These are phyloP conservation scores for Drosophila melanogaster DNA, from an alignment of 1,140 invertebrate species.

Conservation along the genomic window Release_6_plus_ISO1_MT NT_033777.3:10385501-10386000, in stretches of 20 bases:
- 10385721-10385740: slow-evolving; percentile 25
- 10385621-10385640: neutral
- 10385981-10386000: slow-evolving; percentile 57
- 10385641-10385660: slow-evolving; percentile 19
- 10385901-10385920: slow-evolving; percentile 3
- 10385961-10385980: slow-evolving; percentile 62
- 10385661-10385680: slow-evolving; percentile 8
- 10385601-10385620: slow-evolving; percentile 3
- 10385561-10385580: slow-evolving; percentile 5
- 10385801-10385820: slow-evolving; percentile 57
- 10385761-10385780: slow-evolving; percentile 8
- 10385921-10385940: slow-evolving; percentile 61
- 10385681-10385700: slow-evolving; percentile 16
- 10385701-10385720: slow-evolving; percentile 34
- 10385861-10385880: slow-evolving; percentile 31
- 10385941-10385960: slow-evolving; percentile 67
- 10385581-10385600: slow-evolving; percentile 5
- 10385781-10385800: slow-evolving; percentile 24
- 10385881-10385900: slow-evolving; percentile 6
- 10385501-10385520: neutral
- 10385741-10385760: slow-evolving; percentile 15
- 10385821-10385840: slow-evolving; percentile 44
- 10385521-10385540: neutral
- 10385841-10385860: slow-evolving; percentile 20
- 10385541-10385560: neutral